Conservation (phyloP, 2,797 vertebrate genomes). For the Odontamblyopus rebecca region DNA sequence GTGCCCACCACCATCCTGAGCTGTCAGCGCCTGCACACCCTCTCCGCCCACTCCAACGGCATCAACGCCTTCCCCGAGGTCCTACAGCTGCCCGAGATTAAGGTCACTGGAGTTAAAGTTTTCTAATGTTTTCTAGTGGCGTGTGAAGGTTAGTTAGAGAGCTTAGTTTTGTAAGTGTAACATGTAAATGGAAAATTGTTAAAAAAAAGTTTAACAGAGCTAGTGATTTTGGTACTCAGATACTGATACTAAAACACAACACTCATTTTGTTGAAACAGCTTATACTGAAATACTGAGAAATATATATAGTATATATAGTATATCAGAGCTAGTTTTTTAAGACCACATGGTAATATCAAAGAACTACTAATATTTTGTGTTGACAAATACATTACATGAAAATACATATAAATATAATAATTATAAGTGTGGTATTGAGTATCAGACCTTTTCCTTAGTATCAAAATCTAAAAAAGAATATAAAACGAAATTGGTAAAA, state of each 20-base stretch:
- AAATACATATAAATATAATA: not conserved
- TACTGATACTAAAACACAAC: no score
- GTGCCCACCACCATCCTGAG: constrained; percentile 93
- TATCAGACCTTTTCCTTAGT: not conserved
- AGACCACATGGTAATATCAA: no score
- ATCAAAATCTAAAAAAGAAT: not conserved
- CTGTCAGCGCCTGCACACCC: constrained; percentile 90
- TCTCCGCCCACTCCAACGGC: constrained; percentile 93
- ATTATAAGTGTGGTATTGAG: not conserved
- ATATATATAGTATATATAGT: no score
- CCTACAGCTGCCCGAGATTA: constrained; percentile 94
- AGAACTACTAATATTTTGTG: not conserved
- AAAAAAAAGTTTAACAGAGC: not conserved
- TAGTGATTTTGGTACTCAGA: not conserved
- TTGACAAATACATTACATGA: no score
- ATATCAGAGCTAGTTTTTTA: no score
- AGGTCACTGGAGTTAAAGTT: constrained; percentile 71
- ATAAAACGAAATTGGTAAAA: not conserved
- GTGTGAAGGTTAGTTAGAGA: not conserved
- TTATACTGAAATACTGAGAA: no score
- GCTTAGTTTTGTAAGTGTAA: no score
- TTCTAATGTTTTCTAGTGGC: not conserved
- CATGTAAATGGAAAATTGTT: no score
- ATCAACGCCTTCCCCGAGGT: constrained; percentile 93
- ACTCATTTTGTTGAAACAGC: no score